phyloP scores from a whole-genome alignment of 2,888 invertebrate species.

The Drosophila sordidula region DNA sequence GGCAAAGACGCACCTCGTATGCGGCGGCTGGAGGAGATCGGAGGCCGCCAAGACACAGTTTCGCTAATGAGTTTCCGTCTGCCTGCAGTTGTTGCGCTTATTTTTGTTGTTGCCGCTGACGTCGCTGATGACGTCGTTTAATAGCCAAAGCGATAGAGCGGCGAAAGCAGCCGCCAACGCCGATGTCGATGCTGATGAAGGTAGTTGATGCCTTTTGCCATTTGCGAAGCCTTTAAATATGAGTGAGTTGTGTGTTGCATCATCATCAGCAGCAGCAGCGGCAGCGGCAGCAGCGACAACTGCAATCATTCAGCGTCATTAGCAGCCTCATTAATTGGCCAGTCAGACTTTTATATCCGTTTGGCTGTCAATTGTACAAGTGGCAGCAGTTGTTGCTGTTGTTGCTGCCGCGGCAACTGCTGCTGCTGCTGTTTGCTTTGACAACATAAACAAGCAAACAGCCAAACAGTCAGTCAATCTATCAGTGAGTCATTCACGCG shows the following conservation, averaged over 20 bases:
- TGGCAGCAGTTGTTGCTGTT: constrained; percentile 3
- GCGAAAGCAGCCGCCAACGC: constrained; percentile 10
- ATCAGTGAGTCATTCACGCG: constrained; percentile 73
- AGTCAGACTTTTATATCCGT: constrained; percentile 63
- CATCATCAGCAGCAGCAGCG: constrained; percentile 11
- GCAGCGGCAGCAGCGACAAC: constrained; percentile 21
- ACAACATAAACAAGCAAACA: constrained; percentile 58
- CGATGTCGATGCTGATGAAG: constrained; percentile 29
- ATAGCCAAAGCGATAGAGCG: constrained; percentile 41
- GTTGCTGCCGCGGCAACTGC: not conserved
- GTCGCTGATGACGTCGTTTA: constrained; percentile 47
- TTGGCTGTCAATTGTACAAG: constrained; percentile 45
- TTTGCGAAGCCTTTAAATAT: constrained; percentile 31
- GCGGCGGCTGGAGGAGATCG: constrained; percentile 24
- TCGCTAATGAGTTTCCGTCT: constrained; percentile 77
- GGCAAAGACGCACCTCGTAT: constrained; percentile 20
- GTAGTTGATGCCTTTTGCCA: constrained; percentile 21
- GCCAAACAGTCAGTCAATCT: constrained; percentile 58
- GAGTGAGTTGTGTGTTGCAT: constrained; percentile 41
- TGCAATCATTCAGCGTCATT: constrained; percentile 61
- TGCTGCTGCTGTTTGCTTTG: constrained; percentile 53
- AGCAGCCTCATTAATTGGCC: constrained; percentile 71
- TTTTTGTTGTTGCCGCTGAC: constrained; percentile 15
- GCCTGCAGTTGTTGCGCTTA: constrained; percentile 20
- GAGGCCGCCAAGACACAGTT: constrained; percentile 66